phyloP scores from a whole-genome alignment of 2,888 invertebrate species.

The Heliconius erato region DNA sequence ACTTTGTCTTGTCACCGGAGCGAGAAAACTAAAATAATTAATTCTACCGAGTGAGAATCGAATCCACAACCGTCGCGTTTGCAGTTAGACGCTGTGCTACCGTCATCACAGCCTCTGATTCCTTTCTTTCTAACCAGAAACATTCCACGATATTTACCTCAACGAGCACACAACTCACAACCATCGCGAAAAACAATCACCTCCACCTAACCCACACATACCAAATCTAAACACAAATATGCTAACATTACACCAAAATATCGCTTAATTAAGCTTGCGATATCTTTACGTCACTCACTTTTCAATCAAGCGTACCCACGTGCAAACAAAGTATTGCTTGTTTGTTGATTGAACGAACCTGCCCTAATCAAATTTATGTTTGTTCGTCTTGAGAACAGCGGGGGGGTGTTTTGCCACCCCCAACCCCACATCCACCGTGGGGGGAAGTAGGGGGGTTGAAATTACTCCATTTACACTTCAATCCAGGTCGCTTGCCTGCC shows the following conservation, averaged over 20 bases:
- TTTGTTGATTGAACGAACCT: slow-evolving; percentile 81
- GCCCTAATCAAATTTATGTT: slow-evolving; percentile 83
- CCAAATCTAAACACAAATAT: background rate
- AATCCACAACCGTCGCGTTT: too few relatives aligned
- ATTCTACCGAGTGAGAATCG: too few relatives aligned
- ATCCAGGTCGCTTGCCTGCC: slow-evolving; percentile 82
- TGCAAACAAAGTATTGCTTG: slow-evolving; percentile 70
- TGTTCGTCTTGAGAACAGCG: slow-evolving; percentile 73
- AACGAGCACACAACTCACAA: background rate
- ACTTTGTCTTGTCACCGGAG: too few relatives aligned
- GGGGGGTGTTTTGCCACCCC: slow-evolving; percentile 51
- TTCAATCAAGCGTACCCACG: slow-evolving; percentile 62
- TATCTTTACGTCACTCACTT: slow-evolving; percentile 52
- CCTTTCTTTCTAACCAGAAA: background rate
- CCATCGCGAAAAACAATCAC: background rate
- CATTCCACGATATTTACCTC: slow-evolving; percentile 6
- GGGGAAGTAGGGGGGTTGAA: slow-evolving; percentile 56
- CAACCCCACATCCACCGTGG: slow-evolving; percentile 48
- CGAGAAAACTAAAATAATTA: too few relatives aligned
- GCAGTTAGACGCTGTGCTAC: too few relatives aligned
- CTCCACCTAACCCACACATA: background rate
- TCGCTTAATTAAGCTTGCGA: slow-evolving; percentile 35
- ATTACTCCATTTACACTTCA: slow-evolving; percentile 85
- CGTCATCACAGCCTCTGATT: too few relatives aligned
- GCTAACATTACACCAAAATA: slow-evolving; percentile 22